Evolutionary conservation across 1,140 invertebrate species (phyloP).

Genomic region (Drosophila seguyi): DNA sequence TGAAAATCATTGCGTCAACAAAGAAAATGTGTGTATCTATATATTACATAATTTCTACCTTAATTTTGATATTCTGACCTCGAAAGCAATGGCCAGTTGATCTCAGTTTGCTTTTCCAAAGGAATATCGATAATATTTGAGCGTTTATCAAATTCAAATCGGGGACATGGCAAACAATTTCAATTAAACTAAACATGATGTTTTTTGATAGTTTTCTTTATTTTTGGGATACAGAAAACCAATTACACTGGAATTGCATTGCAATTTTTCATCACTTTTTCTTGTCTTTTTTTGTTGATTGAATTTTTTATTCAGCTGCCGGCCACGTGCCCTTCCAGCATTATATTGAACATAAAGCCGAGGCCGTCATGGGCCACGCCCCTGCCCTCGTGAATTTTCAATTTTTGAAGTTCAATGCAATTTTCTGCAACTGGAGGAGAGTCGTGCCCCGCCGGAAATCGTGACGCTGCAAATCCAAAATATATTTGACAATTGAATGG

Average conservation of each 20-base stretch:
- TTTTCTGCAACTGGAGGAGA: constrained; percentile 27
- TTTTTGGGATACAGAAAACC: constrained; percentile 9
- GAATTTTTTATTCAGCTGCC: constrained; percentile 59
- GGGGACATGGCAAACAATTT: background rate
- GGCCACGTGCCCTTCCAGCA: constrained; percentile 63
- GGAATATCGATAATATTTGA: background rate
- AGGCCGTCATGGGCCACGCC: constrained; percentile 24
- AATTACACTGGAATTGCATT: constrained; percentile 32
- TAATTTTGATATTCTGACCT: constrained; percentile 24
- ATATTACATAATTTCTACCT: constrained; percentile 4
- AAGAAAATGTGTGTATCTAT: background rate
- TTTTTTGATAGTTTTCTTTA: background rate
- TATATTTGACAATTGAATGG: constrained; percentile 78
- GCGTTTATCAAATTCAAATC: background rate
- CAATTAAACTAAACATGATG: background rate
- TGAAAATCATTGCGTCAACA: constrained; percentile 22
- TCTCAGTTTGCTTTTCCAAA: background rate
- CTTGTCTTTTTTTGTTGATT: constrained; percentile 17
- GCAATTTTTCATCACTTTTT: constrained; percentile 8
- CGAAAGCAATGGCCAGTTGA: constrained; percentile 21
- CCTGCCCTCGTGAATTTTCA: constrained; percentile 41
- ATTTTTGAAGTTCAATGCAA: constrained; percentile 52
- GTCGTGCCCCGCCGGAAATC: constrained; percentile 45
- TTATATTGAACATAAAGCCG: constrained; percentile 4
- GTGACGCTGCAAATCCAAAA: constrained; percentile 69